These are phyloP conservation scores for Tipula unca DNA, from an alignment of 2,888 invertebrate genomes.

Conservation along the genomic window DNA sequence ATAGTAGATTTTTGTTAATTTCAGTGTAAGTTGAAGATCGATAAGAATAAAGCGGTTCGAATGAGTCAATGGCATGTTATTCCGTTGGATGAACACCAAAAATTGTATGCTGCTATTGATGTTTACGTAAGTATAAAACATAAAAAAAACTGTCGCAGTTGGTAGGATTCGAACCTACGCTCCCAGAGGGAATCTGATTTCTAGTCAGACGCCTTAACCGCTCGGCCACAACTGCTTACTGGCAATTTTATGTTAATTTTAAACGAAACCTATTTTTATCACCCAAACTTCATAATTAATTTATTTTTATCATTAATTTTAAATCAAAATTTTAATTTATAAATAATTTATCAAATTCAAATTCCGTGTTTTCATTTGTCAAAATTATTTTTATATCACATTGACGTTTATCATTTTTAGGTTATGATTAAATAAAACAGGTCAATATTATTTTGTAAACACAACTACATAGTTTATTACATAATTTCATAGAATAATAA, in stretches of 20 bases:
- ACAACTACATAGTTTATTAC: neutral
- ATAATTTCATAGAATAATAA: neutral
- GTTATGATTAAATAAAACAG: neutral
- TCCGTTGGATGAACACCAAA: constrained; percentile 47
- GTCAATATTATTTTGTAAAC: neutral
- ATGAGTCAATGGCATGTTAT: constrained; percentile 53
- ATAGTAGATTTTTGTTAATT: constrained; percentile 24
- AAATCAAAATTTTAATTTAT: too few species aligned
- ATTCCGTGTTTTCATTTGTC: too few species aligned
- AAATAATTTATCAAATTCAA: too few species aligned
- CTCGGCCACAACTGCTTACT: constrained; percentile 42
- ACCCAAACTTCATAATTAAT: neutral
- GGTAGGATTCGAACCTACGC: constrained; percentile 43
- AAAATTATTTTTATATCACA: neutral
- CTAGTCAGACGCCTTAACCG: constrained; percentile 44
- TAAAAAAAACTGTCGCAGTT: constrained; percentile 28
- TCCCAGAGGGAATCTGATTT: constrained; percentile 44
- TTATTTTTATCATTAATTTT: neutral
- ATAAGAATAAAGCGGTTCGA: constrained; percentile 49
- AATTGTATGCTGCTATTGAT: constrained; percentile 55
- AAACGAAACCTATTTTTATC: too few species aligned
- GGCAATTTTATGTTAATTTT: too few species aligned
- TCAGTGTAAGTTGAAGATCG: constrained; percentile 46
- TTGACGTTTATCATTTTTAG: neutral
- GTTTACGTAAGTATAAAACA: constrained; percentile 48